Conservation (phyloP, 2,888 invertebrate genomes). For the Rhabditoides inermis region DNA sequence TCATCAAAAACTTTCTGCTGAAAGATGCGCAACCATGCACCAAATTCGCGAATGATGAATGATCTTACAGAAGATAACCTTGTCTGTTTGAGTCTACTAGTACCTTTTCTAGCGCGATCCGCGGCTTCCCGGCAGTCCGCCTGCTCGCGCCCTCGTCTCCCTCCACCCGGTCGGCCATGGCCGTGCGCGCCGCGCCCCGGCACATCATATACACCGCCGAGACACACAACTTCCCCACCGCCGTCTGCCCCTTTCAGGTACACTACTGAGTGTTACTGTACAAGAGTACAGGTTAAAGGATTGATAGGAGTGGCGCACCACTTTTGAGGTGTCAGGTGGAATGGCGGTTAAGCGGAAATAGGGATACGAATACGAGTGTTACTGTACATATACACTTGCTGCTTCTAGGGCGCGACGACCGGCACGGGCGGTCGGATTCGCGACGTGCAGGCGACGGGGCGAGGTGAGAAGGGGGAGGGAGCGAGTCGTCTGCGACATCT, state of each 20-base stretch:
- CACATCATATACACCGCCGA: slow-evolving; percentile 96
- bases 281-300: too few relatives aligned
- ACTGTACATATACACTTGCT: slow-evolving; percentile 64
- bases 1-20: too few relatives aligned
- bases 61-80: too few relatives aligned
- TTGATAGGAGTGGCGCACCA: too few relatives aligned
- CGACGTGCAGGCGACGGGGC: slow-evolving; percentile 87
- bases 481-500: too few relatives aligned
- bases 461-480: too few relatives aligned
- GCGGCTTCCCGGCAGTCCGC: slow-evolving; percentile 67
- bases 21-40: too few relatives aligned
- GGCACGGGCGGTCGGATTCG: slow-evolving; percentile 90
- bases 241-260: slow-evolving; percentile 29
- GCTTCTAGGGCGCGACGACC: slow-evolving; percentile 93
- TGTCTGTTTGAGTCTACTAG: too few relatives aligned
- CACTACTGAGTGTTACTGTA: neutral
- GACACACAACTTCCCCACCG: slow-evolving; percentile 96
- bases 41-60: too few relatives aligned
- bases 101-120: slow-evolving; percentile 39
- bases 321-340: too few relatives aligned
- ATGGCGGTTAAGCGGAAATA: too few relatives aligned
- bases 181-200: slow-evolving; percentile 60
- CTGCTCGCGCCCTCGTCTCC: slow-evolving; percentile 67
- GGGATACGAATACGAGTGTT: too few relatives aligned
- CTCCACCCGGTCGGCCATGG: slow-evolving; percentile 62